Conservation (phyloP, 2,113 vertebrate species). For the Prolemur simus region DNA sequence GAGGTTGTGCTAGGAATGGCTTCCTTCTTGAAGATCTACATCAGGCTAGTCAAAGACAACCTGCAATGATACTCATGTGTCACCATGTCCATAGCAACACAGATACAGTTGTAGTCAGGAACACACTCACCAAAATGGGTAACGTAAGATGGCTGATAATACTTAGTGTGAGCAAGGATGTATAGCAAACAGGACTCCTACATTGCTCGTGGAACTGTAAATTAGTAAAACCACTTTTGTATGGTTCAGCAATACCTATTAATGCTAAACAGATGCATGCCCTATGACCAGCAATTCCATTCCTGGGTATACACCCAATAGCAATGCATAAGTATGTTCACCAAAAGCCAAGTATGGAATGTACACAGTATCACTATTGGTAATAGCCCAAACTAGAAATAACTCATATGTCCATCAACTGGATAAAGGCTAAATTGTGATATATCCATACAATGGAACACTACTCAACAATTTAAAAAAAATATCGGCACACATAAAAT, state of each 20-base stretch:
- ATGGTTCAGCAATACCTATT: background rate
- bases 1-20: background rate
- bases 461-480: background rate
- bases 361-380: background rate
- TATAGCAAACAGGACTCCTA: background rate
- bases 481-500: background rate
- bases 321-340: background rate
- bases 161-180: background rate
- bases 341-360: background rate
- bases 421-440: background rate
- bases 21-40: slow-evolving; percentile 19
- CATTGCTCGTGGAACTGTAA: background rate
- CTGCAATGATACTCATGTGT: background rate
- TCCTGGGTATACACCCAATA: background rate
- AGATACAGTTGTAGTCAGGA: background rate
- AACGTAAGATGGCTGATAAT: background rate
- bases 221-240: slow-evolving; percentile 21
- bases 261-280: background rate
- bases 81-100: background rate
- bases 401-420: background rate
- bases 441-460: background rate
- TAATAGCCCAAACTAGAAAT: slow-evolving; percentile 10
- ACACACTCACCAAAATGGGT: background rate
- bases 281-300: background rate
- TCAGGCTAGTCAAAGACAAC: background rate